Evolutionary conservation across 2,113 vertebrate genomes (phyloP).

Genomic region (Rhabdornis inornatus): DNA sequence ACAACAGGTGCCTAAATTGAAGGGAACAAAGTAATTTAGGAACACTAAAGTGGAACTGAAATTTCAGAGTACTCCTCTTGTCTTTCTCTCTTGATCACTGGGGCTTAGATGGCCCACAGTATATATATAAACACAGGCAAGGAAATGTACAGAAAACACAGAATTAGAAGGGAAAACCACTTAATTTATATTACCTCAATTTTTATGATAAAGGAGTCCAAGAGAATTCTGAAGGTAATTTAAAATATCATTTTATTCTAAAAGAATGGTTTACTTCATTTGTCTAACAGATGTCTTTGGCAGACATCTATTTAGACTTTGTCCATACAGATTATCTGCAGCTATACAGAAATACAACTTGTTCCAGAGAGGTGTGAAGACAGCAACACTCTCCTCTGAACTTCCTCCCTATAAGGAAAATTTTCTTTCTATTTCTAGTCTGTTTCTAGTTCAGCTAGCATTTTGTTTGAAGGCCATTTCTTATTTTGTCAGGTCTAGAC

Average conservation of each 20-base stretch:
- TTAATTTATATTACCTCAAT: neutral
- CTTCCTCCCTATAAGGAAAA: neutral
- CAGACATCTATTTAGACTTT: neutral
- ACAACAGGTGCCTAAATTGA: neutral
- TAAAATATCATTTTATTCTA: neutral
- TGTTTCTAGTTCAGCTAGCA: constrained; percentile 9
- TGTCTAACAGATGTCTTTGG: neutral
- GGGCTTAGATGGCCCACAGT: neutral
- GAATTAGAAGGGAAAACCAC: neutral
- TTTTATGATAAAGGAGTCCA: neutral
- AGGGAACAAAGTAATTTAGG: neutral
- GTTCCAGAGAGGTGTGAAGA: neutral
- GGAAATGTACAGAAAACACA: neutral
- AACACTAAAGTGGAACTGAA: neutral
- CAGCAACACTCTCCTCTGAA: neutral
- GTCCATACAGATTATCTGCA: neutral
- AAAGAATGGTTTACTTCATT: neutral
- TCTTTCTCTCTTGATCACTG: neutral
- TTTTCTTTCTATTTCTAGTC: neutral
- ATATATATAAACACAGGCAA: neutral
- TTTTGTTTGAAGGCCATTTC: constrained; percentile 2
- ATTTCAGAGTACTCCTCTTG: neutral
- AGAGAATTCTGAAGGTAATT: neutral
- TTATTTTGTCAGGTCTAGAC: neutral
- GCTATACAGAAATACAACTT: neutral